Evolutionary conservation across 1,140 invertebrate species (phyloP).

Genomic region (Hirudo medicinalis): DNA sequence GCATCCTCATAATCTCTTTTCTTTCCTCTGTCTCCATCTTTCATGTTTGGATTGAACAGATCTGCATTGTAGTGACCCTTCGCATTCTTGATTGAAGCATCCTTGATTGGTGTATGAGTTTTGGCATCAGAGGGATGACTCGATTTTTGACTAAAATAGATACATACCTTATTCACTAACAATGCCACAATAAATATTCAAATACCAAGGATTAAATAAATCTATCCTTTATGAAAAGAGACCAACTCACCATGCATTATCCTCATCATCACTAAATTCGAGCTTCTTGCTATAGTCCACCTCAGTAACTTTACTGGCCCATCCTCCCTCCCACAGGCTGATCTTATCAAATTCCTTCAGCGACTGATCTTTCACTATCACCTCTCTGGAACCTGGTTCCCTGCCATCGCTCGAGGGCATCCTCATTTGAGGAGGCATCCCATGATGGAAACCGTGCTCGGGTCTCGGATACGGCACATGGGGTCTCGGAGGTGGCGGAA

Average conservation of each 20-base stretch:
- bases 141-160: no score
- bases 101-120: slow-evolving; percentile 22
- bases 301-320: slow-evolving; percentile 9
- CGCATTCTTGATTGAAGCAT: slow-evolving; percentile 22
- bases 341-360: slow-evolving; percentile 57
- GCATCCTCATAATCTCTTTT: slow-evolving; percentile 26
- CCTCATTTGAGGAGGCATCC: slow-evolving; percentile 9
- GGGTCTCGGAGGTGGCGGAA: not conserved
- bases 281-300: slow-evolving; percentile 15
- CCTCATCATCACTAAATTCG: slow-evolving; percentile 14
- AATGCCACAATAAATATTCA: no score
- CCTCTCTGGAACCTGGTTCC: slow-evolving; percentile 44
- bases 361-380: slow-evolving; percentile 82
- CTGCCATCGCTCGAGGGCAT: not conserved
- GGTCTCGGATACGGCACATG: not conserved
- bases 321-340: not conserved
- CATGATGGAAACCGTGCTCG: not conserved
- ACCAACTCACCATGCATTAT: not conserved
- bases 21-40: slow-evolving; percentile 19
- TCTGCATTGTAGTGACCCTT: slow-evolving; percentile 19
- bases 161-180: no score
- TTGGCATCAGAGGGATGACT: slow-evolving; percentile 8
- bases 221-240: no score
- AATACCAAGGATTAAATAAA: no score
- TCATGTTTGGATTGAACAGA: slow-evolving; percentile 19